These are phyloP conservation scores for Oreochromis tanganicae DNA, from an alignment of 2,113 vertebrate species.

Conservation along the genomic window DNA sequence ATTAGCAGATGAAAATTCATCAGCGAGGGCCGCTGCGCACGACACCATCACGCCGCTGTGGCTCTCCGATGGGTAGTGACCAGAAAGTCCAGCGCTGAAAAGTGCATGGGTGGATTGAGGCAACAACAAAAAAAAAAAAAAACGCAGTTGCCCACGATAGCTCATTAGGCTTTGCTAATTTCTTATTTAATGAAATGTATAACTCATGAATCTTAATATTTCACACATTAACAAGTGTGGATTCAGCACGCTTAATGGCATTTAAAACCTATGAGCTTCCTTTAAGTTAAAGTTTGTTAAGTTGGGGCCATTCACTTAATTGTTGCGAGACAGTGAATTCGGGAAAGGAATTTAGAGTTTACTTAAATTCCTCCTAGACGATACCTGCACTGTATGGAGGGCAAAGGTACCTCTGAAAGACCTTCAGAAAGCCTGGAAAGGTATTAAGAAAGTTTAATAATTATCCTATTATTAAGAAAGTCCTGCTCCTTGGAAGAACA, in stretches of 20 bases:
- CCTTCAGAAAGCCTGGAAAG: background rate
- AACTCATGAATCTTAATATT: constrained; percentile 71
- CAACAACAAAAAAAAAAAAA: background rate
- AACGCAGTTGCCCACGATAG: background rate
- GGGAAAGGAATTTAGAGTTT: background rate
- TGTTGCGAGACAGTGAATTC: background rate
- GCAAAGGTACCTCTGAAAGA: background rate
- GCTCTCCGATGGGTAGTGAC: constrained; percentile 82
- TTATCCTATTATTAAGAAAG: background rate
- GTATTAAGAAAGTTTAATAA: background rate
- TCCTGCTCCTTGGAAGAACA: background rate
- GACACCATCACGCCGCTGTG: constrained; percentile 73
- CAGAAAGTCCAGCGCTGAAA: constrained; percentile 78
- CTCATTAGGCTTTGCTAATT: constrained; percentile 77
- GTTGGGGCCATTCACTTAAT: background rate
- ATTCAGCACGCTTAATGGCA: background rate
- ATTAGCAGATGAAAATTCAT: constrained; percentile 65
- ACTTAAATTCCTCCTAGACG: background rate
- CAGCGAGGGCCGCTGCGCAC: constrained; percentile 57
- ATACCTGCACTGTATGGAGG: background rate
- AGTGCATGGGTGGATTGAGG: constrained; percentile 69
- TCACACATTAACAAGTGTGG: background rate
- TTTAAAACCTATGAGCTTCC: background rate
- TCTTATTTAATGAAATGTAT: constrained; percentile 77
- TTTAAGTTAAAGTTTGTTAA: background rate